Conservation (phyloP, 2,797 vertebrate genomes). For the Trematomus bernacchii region DNA sequence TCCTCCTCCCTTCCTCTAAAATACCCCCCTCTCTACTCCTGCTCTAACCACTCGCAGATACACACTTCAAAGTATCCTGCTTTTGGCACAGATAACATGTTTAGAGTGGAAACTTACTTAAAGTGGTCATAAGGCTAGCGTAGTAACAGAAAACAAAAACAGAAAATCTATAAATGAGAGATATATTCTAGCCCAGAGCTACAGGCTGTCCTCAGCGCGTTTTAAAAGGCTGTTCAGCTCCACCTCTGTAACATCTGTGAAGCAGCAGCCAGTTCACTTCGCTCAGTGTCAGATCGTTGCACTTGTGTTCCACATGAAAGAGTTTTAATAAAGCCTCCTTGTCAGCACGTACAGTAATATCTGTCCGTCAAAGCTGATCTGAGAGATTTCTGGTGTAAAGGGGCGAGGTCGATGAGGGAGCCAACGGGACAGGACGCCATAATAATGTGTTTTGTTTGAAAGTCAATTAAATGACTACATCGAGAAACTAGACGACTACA, state of each 20-base stretch:
- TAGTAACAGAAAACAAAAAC: constrained; percentile 21
- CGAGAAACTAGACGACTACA: not conserved
- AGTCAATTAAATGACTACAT: not conserved
- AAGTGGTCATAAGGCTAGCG: constrained; percentile 47
- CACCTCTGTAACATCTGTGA: constrained; percentile 64
- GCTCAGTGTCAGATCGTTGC: constrained; percentile 56
- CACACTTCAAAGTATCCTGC: constrained; percentile 69
- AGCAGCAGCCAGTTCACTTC: constrained; percentile 47
- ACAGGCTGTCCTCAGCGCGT: constrained; percentile 28
- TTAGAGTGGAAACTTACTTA: constrained; percentile 69
- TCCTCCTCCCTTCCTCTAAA: constrained; percentile 51
- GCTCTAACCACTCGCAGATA: constrained; percentile 60
- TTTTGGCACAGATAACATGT: constrained; percentile 62
- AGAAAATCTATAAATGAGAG: constrained; percentile 43
- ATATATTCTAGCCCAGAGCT: constrained; percentile 40
- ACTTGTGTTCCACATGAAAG: constrained; percentile 71
- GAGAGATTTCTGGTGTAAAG: constrained; percentile 13
- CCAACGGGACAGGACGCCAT: not conserved
- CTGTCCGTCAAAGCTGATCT: constrained; percentile 59
- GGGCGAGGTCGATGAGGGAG: not conserved
- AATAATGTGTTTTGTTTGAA: not conserved
- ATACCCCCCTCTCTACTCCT: constrained; percentile 60
- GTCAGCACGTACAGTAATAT: constrained; percentile 69
- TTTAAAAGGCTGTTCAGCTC: constrained; percentile 31
- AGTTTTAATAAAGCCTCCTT: constrained; percentile 66